Evolutionary conservation across 2,888 invertebrate species (phyloP), one percentile per base, ranked within the genome.

Genomic region (Mesorhabditis sp.): DNA sequence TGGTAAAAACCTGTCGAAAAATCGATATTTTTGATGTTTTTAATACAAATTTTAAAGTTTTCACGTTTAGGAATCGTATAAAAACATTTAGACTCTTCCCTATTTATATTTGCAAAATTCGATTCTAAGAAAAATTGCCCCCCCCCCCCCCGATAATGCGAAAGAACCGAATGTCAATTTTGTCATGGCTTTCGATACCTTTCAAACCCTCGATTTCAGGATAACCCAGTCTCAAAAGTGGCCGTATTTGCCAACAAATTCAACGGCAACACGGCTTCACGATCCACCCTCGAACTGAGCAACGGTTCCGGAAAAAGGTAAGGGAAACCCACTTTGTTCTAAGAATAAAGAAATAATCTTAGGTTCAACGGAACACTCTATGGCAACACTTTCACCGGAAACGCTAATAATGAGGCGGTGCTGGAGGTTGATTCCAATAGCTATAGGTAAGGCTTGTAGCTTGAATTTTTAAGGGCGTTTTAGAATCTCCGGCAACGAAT

Each of bases 401-500:
- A 50, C 58, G 58, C n/a, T n/a, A 50, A 50, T n/a, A 50, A 50
- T 2, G 58, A 50, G 58, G 58, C 58, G 1, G 58, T 50, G 58
- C 7, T 50, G 10, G 58, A 50, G 58, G 58, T 50, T 2, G n/a
- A 50, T 50, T 50, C 58, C 58, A n/a, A n/a, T 2, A n/a, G n/a
- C n/a, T 50, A 13, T n/a, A 10, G 58, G 58, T 50, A n/a, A 50
- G 58, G 7, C n/a, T 10, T 13, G 58, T 13, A 50, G n/a, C 7
- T 50, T 50, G 58, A 13, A n/a, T 50, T 50, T 50, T 13, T 10
- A 50, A 50, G 13, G 50, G 6, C 7, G 13, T 50, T 13, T n/a
- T 50, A 50, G 58, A 50, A 50, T 50, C 58, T 10, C n/a, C 10
- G n/a, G 58, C 58, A 50, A 50, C 58, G 58, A 50, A n/a, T 50